Evolutionary conservation across 2,113 vertebrate genomes (phyloP).

Genomic region (Lipophrys pholis): DNA sequence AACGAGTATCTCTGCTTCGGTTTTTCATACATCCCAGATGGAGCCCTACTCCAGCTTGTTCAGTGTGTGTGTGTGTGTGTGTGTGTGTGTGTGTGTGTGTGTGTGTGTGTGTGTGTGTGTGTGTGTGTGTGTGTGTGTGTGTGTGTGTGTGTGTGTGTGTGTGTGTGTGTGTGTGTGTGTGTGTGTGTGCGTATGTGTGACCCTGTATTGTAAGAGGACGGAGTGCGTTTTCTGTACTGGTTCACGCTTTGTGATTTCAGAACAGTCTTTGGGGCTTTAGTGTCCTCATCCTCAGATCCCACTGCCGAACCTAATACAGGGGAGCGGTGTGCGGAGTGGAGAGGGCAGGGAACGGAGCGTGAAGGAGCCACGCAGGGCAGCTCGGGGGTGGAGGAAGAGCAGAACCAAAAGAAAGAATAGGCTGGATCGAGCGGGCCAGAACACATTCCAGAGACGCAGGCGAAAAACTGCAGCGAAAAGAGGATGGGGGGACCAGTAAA

Average conservation of each 20-base stretch:
- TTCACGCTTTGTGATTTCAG: constrained; percentile 65
- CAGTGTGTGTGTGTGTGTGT: neutral
- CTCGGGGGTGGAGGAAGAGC: constrained; percentile 9
- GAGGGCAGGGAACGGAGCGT: constrained; percentile 50
- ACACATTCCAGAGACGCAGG: constrained; percentile 1
- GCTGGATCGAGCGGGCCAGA: neutral
- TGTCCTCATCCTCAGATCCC: constrained; percentile 63
- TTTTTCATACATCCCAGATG: constrained; percentile 31
- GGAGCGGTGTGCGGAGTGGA: constrained; percentile 30
- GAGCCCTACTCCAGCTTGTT: constrained; percentile 18
- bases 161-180: neutral
- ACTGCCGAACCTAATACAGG: constrained; percentile 57
- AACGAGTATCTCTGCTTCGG: constrained; percentile 18
- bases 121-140: neutral
- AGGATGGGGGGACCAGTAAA: neutral
- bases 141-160: neutral
- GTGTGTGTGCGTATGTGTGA: constrained; percentile 12
- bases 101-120: constrained; percentile 9
- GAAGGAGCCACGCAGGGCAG: constrained; percentile 41
- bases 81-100: neutral
- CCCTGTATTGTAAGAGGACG: constrained; percentile 43
- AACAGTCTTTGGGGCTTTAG: constrained; percentile 68
- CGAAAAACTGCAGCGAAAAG: neutral
- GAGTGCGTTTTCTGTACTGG: constrained; percentile 57
- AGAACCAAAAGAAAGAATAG: neutral